These are phyloP conservation scores for Apodemus sylvaticus DNA, from an alignment of 2,113 vertebrate genomes.

Conservation along the genomic window DNA sequence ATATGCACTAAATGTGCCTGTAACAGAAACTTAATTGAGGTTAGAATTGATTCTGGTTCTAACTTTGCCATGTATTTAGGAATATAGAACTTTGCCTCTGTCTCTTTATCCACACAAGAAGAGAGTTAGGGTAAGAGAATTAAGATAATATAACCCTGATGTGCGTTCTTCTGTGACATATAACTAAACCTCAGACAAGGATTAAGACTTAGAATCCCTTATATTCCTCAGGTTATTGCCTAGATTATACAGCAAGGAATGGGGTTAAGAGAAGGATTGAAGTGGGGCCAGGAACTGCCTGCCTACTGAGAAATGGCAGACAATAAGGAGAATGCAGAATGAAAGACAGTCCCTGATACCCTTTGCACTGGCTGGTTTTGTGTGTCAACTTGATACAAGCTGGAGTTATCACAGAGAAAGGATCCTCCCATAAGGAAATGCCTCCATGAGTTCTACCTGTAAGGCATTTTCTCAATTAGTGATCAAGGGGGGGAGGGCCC, in stretches of 20 bases:
- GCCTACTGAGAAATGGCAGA: background rate
- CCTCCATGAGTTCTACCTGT: no score
- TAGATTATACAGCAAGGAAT: background rate
- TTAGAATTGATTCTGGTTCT: background rate
- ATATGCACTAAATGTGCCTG: conserved; percentile 15
- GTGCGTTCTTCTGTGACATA: background rate
- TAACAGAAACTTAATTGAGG: conserved; percentile 14
- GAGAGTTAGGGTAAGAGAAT: background rate
- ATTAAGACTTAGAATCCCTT: background rate
- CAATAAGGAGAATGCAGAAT: no score
- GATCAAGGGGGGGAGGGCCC: no score
- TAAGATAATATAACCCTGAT: background rate
- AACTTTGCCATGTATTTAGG: background rate
- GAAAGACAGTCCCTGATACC: background rate
- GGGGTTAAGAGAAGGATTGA: background rate
- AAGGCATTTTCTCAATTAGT: no score
- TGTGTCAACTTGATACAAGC: no score
- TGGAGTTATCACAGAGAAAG: no score
- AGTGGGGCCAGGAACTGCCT: background rate
- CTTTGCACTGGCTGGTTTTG: no score
- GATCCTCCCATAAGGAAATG: no score
- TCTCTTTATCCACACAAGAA: background rate
- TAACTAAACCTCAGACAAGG: background rate
- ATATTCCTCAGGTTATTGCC: background rate
- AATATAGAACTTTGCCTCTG: background rate